Conservation (phyloP, 1,140 invertebrate species). For the Drosophila obscura region DNA sequence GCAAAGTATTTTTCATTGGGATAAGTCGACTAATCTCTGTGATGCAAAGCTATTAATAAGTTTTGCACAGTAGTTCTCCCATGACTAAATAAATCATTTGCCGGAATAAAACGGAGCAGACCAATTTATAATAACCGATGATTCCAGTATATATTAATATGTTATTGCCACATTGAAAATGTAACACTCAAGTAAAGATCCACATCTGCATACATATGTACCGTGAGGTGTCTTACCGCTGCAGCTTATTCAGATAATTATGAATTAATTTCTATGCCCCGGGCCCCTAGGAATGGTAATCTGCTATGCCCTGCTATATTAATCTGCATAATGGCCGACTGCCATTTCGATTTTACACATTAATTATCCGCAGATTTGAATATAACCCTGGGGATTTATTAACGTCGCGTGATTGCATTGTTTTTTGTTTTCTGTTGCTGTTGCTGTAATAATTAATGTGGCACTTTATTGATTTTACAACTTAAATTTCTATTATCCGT, state of each 20-base stretch:
- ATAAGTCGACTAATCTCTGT: too few relatives aligned
- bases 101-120: too few relatives aligned
- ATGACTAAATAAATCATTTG: too few relatives aligned
- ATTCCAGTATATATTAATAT: too few relatives aligned
- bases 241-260: background rate
- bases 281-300: constrained; percentile 8
- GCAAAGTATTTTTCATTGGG: too few relatives aligned
- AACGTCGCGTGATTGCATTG: constrained; percentile 47
- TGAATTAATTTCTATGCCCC: constrained; percentile 2
- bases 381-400: constrained; percentile 59
- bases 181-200: too few relatives aligned
- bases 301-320: constrained; percentile 22
- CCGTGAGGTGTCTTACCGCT: too few relatives aligned
- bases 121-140: too few relatives aligned
- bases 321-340: constrained; percentile 37
- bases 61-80: too few relatives aligned
- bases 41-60: too few relatives aligned
- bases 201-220: background rate
- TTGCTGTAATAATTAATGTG: constrained; percentile 59
- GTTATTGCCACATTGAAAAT: too few relatives aligned
- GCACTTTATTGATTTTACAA: constrained; percentile 63
- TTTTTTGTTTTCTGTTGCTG: constrained; percentile 17
- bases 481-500: constrained; percentile 60
- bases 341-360: constrained; percentile 40
- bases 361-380: constrained; percentile 63